Evolutionary conservation across 1,140 invertebrate genomes (phyloP).

Genomic region (Piezodorus guildinii): DNA sequence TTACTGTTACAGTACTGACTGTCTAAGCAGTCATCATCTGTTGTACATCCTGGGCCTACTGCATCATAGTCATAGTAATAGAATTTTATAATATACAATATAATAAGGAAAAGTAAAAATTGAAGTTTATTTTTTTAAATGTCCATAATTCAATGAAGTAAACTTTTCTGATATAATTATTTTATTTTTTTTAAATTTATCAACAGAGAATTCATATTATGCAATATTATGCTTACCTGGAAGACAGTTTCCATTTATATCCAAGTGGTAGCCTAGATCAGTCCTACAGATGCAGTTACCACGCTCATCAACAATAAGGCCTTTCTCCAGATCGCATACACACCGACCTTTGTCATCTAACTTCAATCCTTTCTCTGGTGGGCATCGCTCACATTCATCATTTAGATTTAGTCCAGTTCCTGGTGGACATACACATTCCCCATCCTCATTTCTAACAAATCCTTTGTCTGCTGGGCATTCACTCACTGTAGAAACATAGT

Average conservation of each 20-base stretch:
- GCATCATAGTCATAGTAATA: not conserved
- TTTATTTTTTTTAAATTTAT: not conserved
- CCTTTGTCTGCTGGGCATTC: slow-evolving; percentile 58
- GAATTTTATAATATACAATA: slow-evolving; percentile 12
- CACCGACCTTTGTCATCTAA: slow-evolving; percentile 65
- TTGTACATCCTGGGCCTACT: slow-evolving; percentile 47
- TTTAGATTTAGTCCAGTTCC: slow-evolving; percentile 61
- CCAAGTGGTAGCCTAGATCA: slow-evolving; percentile 55
- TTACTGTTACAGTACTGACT: slow-evolving; percentile 57
- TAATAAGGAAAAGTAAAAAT: slow-evolving; percentile 6
- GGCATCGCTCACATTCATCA: slow-evolving; percentile 63
- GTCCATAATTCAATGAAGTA: slow-evolving; percentile 9
- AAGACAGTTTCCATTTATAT: slow-evolving; percentile 51
- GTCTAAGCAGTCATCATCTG: slow-evolving; percentile 63
- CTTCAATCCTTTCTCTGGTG: slow-evolving; percentile 53
- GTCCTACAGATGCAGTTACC: slow-evolving; percentile 66
- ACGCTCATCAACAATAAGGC: slow-evolving; percentile 58
- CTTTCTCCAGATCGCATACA: slow-evolving; percentile 62
- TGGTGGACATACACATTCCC: slow-evolving; percentile 61
- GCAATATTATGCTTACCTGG: slow-evolving; percentile 30
- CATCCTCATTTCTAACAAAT: slow-evolving; percentile 51
- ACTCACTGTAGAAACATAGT: slow-evolving; percentile 37
- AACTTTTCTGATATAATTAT: not conserved
- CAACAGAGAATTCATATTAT: slow-evolving; percentile 13
- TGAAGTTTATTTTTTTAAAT: too few relatives aligned